These are phyloP conservation scores for Limosa lapponica DNA, from an alignment of 2,797 vertebrate genomes.

Conservation along the genomic window DNA sequence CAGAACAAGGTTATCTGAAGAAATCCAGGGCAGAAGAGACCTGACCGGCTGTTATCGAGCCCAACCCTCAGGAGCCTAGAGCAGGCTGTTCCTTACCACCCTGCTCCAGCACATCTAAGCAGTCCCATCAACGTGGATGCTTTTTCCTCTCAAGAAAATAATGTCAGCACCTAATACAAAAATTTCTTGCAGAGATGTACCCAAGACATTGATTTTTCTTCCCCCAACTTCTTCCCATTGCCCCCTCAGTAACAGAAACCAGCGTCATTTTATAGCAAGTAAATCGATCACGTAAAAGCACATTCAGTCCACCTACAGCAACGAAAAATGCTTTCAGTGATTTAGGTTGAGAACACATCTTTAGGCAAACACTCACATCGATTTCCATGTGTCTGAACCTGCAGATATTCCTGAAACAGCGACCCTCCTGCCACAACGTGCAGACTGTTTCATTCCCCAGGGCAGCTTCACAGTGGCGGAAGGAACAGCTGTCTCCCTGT, in stretches of 20 bases:
- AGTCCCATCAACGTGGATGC: accelerated
- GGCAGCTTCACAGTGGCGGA: constrained; percentile 94
- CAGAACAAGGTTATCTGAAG: background rate
- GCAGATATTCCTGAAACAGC: constrained; percentile 91
- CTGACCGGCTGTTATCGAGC: accelerated
- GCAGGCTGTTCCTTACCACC: background rate
- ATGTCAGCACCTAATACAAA: background rate
- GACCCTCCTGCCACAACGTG: constrained; percentile 91
- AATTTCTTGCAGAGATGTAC: background rate
- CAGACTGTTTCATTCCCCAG: constrained; percentile 92
- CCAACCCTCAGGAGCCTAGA: background rate
- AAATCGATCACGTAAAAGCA: background rate
- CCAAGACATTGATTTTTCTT: background rate
- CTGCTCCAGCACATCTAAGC: background rate
- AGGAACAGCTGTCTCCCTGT: constrained; percentile 92
- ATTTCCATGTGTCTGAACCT: constrained; percentile 97
- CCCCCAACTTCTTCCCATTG: background rate
- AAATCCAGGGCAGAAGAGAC: background rate
- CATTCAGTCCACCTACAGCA: too few species aligned
- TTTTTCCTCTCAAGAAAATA: background rate
- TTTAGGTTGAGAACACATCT: background rate
- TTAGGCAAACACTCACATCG: constrained; percentile 80
- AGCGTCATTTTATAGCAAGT: background rate
- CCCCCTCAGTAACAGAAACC: accelerated
- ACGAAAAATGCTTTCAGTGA: accelerated